Base-by-base conservation (phyloP, 2,113 vertebrate genomes). In the Oryzias woworae region DNA sequence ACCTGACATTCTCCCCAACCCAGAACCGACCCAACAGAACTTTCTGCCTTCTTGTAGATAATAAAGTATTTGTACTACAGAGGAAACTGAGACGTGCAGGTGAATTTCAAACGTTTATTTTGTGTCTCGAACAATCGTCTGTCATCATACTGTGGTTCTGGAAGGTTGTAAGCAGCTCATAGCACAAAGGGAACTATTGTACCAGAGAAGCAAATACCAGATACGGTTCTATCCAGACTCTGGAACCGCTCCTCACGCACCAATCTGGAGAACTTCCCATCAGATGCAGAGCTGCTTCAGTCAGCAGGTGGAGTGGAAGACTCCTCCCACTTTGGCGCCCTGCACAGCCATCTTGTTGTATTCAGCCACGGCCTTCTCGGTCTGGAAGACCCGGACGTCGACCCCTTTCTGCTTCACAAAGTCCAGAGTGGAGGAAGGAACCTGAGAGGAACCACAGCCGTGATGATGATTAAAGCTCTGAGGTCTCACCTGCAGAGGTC, bases 261-360 rank as follows among this genome's bases (percentile, higher is more conserved):
- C 20, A 28, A 1, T 43, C 42, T 43, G 8, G 8, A 7, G 12
- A 1, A 14, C 2, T 18, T 7, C 45, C n/a, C 45, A 10, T 20
- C 36, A 36, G 36, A 36, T 36, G 8, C 36, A 12, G 31, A 8
- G 53, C 18, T 31, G 12, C 36, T 95, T 20, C 20, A 20, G 20
- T 20, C 85, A 98, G 86, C 97, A 98, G 67, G 96, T 98, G n/a
- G 96, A 98, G 69, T 98, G 97, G 89, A 99, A 99, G 69, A 97
- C 86, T 0, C 97, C 97, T 1, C 96, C 97, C 28, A 98, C 96
- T 44, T 77, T 91, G 71, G 82, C 83, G 0, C 97, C 97, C 62
- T 73, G 89, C n/a, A 87, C 77, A 13, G 76, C 96, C 85, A 98
- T 81, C 10, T 83, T 72, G 5, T 98, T 99, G 81, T 98, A 99